Base-by-base conservation (phyloP, 2,888 invertebrate genomes). In the Eledone cirrhosa region DNA sequence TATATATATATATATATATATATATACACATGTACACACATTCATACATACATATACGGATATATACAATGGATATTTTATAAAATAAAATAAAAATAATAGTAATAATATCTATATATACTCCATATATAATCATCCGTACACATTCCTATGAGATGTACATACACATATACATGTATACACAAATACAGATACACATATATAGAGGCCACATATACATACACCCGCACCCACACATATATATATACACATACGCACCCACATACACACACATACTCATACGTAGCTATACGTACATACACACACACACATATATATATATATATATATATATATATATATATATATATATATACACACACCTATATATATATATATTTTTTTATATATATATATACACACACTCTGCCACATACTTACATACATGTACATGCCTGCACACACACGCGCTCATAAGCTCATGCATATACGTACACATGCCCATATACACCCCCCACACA, bases 301-400 rank as follows among this genome's bases (percentile, higher is more conserved):
- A 65, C 7, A 65, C n/a, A n/a, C 7, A n/a, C 24, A 65, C n/a
- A n/a, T 7, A 65, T n/a, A 65, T 7, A 65, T n/a, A 65, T n/a
- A 65, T n/a, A 65, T 7, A 65, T n/a, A 65, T n/a, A 65, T n/a
- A n/a, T 3, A 65, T n/a, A n/a, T 7, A 65, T 65, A n/a, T 22
- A n/a, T n/a, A 65, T n/a, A n/a, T n/a, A 65, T n/a, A 65, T n/a
- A 65, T n/a, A 65, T n/a, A n/a, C 7, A 65, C 7, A 65, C n/a
- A 65, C 8, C 22, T 65, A 65, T 65, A 65, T 65, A n/a, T 65
- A 65, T 65, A 65, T 65, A 65, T 65, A 65, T n/a, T 3, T 65
- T n/a, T n/a, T 3, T n/a, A n/a, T 22, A n/a, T 65, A 65, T 65
- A 65, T 65, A 65, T n/a, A 14, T n/a, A n/a, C 7, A n/a, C 24